Evolutionary conservation across 2,113 vertebrate species (phyloP).

Genomic region (Tympanuchus pallidicinctus): DNA sequence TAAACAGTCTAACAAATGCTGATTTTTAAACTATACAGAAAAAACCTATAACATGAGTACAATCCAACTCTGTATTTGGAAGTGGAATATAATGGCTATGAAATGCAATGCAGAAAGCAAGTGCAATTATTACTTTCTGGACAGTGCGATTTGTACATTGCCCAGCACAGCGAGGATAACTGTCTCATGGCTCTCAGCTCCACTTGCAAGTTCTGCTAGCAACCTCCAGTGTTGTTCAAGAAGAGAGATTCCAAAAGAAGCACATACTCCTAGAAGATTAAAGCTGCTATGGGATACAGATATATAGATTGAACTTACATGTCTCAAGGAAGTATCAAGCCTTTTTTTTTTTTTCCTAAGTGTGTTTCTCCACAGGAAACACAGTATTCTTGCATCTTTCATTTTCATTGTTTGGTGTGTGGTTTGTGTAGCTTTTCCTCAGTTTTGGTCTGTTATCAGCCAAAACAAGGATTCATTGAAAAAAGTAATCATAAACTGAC

Average conservation of each 20-base stretch:
- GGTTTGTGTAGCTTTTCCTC: neutral
- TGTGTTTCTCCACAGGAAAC: neutral
- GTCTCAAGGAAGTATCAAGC: neutral
- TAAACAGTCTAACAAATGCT: slow-evolving; percentile 45
- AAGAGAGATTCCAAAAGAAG: neutral
- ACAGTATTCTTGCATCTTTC: neutral
- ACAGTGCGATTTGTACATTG: neutral
- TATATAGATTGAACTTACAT: neutral
- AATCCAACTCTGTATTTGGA: neutral
- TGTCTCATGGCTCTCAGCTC: neutral
- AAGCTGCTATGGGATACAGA: neutral
- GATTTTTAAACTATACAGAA: slow-evolving; percentile 17
- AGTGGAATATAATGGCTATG: neutral
- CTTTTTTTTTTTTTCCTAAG: neutral
- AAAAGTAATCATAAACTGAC: neutral
- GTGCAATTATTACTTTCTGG: neutral
- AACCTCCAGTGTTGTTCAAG: neutral
- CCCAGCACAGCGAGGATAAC: neutral
- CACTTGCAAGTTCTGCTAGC: neutral
- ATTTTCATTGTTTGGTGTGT: neutral
- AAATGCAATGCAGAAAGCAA: neutral
- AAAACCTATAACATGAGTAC: neutral
- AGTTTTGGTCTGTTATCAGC: neutral
- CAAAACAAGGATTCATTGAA: neutral
- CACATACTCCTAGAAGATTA: neutral